Evolutionary conservation across 2,113 vertebrate genomes (phyloP), one percentile per base, ranked within the genome.

Genomic region (Stictonetta naevosa): DNA sequence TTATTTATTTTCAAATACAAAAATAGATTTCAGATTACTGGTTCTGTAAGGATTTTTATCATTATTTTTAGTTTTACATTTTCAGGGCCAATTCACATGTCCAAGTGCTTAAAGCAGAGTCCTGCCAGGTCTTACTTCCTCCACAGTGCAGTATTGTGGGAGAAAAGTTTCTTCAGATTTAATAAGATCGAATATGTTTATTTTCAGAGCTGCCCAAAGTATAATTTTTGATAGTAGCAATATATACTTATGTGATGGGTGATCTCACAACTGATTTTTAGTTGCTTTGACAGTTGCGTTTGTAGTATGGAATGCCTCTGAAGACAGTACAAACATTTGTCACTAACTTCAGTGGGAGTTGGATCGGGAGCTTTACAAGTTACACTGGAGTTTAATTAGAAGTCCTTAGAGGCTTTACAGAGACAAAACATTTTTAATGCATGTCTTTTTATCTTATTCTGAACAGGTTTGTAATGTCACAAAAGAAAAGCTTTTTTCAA

Each of bases 211-310:
- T 93, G 92, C 86, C 60, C 86, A 76, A 95, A 96, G 83, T 94
- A 94, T 74, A 91, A 93, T 92, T 97, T 97, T 86, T 92, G 60
- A 50, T 87, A 94, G 96, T 89, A 93, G 81, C 23, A 77, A 90
- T 66, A 84, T 23, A 48, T 59, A n/a, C 18, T 55, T 81, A 60
- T 82, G 58, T 34, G 60, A 58, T 91, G 59, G 29, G 50, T 91
- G 93, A 96, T 95, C 66, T 86, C 72, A 67, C 66, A 34, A 59
- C 77, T 95, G 95, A 94, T 95, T 97, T 96, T 79, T 82, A 92
- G 91, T 91, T 97, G 95, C 95, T 97, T 78, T 97, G 96, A 96
- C 93, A 98, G 94, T 86, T 93, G 93, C 83, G 85, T 93, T 95
- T 93, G 95, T 78, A 58, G 36, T 33, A 86, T 6, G 44, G 82